Evolutionary conservation across 2,113 vertebrate genomes (phyloP), one percentile per base, ranked within the genome.

Genomic region (Antidorcas marsupialis): DNA sequence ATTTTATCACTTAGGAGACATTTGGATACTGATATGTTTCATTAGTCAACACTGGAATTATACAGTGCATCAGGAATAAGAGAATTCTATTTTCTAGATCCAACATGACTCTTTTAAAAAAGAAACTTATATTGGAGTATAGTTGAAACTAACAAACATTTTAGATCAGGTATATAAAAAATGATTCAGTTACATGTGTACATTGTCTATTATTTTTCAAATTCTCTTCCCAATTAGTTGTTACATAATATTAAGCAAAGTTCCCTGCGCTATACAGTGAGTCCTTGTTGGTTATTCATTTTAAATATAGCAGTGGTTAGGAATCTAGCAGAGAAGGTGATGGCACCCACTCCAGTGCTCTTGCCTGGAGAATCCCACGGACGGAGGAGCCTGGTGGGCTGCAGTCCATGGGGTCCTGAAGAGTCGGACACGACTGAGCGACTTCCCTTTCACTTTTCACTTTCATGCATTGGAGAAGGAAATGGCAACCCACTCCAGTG

Each of bases 1-100:
- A n/a, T 97, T 95, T 94, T 60, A 62, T 97, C 90, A 94, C 64
- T 6, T 14, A 88, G 39, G 47, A 96, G 67, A 95, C 25, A 91
- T 86, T 55, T 78, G 94, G 79, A 82, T n/a, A 86, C 85, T 83
- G 64, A 53, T 67, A 28, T 0, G 6, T 79, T 28, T 84, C 17
- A 0, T 85, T 89, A 76, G 81, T 91, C 64, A 87, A 94, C 27
- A 47, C 10, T 92, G 43, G 33, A 86, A 50, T 96, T 85, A 55
- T 23, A 74, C 59, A 85, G 50, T 85, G 47, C n/a, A 81, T 96
- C 28, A 85, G 87, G 64, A 93, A n/a, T 81, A 59, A 74, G 62
- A 74, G 33, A 87, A 14, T 6, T 89, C 47, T 52, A 11, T 94
- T 76, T 90, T 88, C 45, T 64, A 21, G 9, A 59, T 47, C 43